A percentile compares a stretch with the other conserved stretches of the same genome.
phyloP scores from a whole-genome alignment of 2,888 invertebrate genomes.

The Ormyrus nitidulus region DNA sequence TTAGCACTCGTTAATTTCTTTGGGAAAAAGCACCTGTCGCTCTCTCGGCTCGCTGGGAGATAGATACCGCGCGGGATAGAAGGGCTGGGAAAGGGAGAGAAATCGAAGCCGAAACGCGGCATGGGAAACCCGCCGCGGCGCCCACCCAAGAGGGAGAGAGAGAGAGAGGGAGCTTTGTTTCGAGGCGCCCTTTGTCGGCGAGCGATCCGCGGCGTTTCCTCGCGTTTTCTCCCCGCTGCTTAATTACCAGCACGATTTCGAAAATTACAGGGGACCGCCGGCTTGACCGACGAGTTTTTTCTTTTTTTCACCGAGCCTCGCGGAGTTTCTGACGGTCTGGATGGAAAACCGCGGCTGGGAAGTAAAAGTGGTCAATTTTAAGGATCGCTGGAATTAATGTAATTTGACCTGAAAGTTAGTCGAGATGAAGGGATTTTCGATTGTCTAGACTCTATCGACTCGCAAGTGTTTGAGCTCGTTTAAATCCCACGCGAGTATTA shows the following conservation, averaged over 20 bases:
- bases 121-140: slow-evolving; percentile 42
- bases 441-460: too few species aligned
- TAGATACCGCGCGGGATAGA: slow-evolving; percentile 10
- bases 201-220: slow-evolving; percentile 3
- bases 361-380: not conserved
- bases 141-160: slow-evolving; percentile 28
- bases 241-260: slow-evolving; percentile 28
- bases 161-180: slow-evolving; percentile 13
- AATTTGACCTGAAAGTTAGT: too few species aligned
- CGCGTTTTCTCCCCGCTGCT: slow-evolving; percentile 13
- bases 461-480: too few species aligned
- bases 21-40: slow-evolving; percentile 47
- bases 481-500: too few species aligned
- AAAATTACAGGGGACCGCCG: too few species aligned
- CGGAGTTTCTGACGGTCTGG: too few species aligned
- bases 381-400: too few species aligned
- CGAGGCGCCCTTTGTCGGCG: not conserved
- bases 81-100: slow-evolving; percentile 3
- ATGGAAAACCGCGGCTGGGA: not conserved
- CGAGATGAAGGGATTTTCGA: too few species aligned
- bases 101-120: slow-evolving; percentile 45
- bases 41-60: slow-evolving; percentile 3
- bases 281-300: too few species aligned
- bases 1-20: slow-evolving; percentile 50
- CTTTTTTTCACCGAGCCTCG: too few species aligned